Evolutionary conservation across 2,797 vertebrate genomes (phyloP).

Genomic region (Gallinago nigripennis): DNA sequence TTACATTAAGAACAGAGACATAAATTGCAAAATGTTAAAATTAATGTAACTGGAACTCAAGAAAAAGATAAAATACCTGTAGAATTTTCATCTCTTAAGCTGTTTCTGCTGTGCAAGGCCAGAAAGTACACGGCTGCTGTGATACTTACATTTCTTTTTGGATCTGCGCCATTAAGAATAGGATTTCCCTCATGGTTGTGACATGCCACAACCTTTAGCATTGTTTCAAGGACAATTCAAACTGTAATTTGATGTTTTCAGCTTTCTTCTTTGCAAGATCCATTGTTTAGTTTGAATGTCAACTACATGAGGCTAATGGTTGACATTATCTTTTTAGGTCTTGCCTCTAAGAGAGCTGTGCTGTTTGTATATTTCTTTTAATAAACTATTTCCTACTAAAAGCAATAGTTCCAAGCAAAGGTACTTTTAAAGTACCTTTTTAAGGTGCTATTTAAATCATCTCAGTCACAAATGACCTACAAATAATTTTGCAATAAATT

Average conservation of each 20-base stretch:
- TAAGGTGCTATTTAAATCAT: neutral
- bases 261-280: neutral
- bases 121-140: neutral
- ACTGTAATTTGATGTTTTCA: neutral
- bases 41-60: neutral
- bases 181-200: neutral
- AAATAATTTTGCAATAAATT: neutral
- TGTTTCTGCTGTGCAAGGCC: neutral
- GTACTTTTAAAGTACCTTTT: neutral
- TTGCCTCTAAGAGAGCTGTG: neutral
- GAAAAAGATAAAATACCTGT: neutral
- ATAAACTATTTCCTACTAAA: neutral
- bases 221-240: neutral
- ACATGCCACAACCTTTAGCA: neutral
- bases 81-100: neutral
- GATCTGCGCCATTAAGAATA: neutral
- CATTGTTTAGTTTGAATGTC: neutral
- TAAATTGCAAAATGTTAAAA: constrained; percentile 26
- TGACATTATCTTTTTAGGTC: neutral
- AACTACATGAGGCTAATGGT: neutral
- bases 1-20: constrained; percentile 32
- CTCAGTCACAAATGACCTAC: neutral
- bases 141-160: neutral
- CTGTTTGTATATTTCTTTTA: neutral
- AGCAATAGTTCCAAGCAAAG: neutral